phyloP scores from a whole-genome alignment of 53 echinoderm and acorn worm genomes.

The Glandiceps talaboti region DNA sequence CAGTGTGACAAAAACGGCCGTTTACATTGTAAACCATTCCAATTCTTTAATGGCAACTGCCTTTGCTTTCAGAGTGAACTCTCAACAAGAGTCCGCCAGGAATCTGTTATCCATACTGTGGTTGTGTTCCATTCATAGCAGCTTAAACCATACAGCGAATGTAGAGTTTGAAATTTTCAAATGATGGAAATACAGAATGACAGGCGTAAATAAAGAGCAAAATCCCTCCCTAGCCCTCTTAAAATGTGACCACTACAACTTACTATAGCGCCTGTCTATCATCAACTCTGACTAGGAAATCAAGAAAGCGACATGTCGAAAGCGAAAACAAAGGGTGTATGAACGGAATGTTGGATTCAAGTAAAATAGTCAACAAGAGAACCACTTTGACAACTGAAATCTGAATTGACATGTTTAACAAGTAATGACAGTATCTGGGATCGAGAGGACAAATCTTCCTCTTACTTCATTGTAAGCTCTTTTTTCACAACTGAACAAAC shows the following conservation, averaged over 20 bases:
- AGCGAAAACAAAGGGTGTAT: neutral
- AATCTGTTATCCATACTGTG: neutral
- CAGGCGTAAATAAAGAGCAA: too few species aligned
- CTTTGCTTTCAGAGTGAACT: neutral
- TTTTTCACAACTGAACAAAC: neutral
- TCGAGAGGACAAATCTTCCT: neutral
- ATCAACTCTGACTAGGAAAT: neutral
- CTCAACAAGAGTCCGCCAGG: neutral
- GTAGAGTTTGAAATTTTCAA: too few species aligned
- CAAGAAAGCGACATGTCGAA: neutral
- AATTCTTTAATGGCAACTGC: neutral
- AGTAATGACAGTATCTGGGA: neutral
- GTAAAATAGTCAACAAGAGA: neutral
- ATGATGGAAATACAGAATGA: too few species aligned
- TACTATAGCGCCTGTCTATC: too few species aligned
- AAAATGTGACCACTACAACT: too few species aligned
- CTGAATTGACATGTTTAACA: neutral
- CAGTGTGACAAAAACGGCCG: neutral
- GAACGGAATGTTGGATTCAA: neutral
- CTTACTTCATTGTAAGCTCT: neutral
- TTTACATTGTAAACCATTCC: neutral
- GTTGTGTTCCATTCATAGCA: neutral
- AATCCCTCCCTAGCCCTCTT: too few species aligned
- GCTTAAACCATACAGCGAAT: too few species aligned
- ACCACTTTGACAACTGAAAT: neutral